A percentile compares a stretch with the other conserved stretches of the same genome.
These are phyloP conservation scores for Antheraea mylitta DNA, from an alignment of 1,140 invertebrate species.

Conservation along the genomic window DNA sequence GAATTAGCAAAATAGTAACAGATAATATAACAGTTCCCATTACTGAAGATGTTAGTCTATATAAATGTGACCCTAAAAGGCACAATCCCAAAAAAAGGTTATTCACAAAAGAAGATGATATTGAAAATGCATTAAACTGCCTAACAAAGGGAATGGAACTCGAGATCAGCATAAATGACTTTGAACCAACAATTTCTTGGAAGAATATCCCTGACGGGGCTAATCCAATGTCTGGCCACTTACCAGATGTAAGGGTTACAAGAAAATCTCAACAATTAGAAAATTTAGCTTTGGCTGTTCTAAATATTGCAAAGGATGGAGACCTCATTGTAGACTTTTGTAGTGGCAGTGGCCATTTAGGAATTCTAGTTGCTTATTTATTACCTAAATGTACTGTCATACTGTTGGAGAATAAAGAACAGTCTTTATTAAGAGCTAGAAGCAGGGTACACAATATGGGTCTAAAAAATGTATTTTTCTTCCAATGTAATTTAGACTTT, in stretches of 20 bases:
- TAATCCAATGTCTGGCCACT: conserved; percentile 86
- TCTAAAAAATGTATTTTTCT: conserved; percentile 88
- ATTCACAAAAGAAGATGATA: conserved; percentile 87
- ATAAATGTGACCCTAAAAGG: conserved; percentile 88
- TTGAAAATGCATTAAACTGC: conserved; percentile 81
- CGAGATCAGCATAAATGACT: conserved; percentile 47
- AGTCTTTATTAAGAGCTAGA: conserved; percentile 88
- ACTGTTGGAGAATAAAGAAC: conserved; percentile 96
- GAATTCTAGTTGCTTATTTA: conserved; percentile 90
- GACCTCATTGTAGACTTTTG: conserved; percentile 95
- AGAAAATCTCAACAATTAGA: conserved; percentile 94
- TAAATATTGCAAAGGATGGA: conserved; percentile 81
- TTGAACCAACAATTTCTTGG: conserved; percentile 77
- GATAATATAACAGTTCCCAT: conserved; percentile 43
- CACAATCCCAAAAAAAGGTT: conserved; percentile 86
- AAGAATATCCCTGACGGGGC: conserved; percentile 83
- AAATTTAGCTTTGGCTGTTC: conserved; percentile 90
- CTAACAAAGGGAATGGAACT: conserved; percentile 63
- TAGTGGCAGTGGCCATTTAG: conserved; percentile 95
- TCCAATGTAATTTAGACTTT: conserved; percentile 94
- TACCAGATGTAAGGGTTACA: conserved; percentile 86
- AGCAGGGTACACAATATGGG: conserved; percentile 84
- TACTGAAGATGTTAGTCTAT: conserved; percentile 83
- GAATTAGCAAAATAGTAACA: conserved; percentile 18
- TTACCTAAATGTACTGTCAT: conserved; percentile 88